Percentiles rank a stretch among this genome's conserved stretches.
Conservation (phyloP, 2,113 vertebrate genomes). For the Tyto alba region DNA sequence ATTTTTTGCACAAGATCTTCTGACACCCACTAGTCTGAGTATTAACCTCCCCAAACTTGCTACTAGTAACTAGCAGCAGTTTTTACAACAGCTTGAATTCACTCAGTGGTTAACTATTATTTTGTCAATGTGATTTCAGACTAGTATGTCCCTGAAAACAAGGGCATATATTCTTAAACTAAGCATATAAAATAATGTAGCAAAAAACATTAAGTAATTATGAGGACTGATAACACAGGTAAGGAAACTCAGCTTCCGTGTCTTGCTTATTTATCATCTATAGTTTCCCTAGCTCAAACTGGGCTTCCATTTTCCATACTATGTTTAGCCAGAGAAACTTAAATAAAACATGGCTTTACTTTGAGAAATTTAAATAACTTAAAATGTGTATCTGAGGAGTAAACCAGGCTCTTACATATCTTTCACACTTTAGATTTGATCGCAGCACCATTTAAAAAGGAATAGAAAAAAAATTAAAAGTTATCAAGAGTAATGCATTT, state of each 20-base stretch:
- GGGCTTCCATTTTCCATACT: neutral
- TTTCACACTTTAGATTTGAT: neutral
- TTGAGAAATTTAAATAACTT: neutral
- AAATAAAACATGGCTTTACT: neutral
- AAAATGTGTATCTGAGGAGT: neutral
- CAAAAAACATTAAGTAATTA: neutral
- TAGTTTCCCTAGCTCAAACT: neutral
- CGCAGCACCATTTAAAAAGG: neutral
- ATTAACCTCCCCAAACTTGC: neutral
- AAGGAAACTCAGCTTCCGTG: neutral
- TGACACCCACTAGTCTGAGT: neutral
- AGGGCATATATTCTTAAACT: neutral
- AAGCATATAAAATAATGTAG: neutral
- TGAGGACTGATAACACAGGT: neutral
- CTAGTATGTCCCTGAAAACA: fast-evolving
- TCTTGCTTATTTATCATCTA: neutral
- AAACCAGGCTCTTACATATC: neutral
- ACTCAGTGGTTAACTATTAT: fast-evolving
- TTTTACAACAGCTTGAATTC: neutral
- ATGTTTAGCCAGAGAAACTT: neutral
- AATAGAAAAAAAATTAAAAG: neutral
- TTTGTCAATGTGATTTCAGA: neutral
- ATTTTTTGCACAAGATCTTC: neutral
- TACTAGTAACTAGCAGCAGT: neutral
- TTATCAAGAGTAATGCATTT: neutral